Evolutionary conservation across 2,113 vertebrate genomes (phyloP).

Genomic region (Solea solea): DNA sequence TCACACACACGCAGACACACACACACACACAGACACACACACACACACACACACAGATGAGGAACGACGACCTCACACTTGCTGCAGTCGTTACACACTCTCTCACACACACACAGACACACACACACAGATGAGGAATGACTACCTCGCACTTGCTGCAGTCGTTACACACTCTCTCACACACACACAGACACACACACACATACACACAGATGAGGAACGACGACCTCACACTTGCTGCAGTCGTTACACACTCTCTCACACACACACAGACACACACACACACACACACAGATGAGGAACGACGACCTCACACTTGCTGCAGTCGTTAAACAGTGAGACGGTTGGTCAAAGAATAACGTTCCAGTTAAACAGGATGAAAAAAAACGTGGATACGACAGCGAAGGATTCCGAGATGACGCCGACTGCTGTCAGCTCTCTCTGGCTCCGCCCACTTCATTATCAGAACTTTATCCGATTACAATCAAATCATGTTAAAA

Average conservation of each 20-base stretch:
- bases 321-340: slow-evolving; percentile 41
- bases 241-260: neutral
- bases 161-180: too few relatives aligned
- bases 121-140: neutral
- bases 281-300: neutral
- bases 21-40: slow-evolving; percentile 33
- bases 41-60: slow-evolving; percentile 35
- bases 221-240: slow-evolving; percentile 26
- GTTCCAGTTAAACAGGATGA: slow-evolving; percentile 9
- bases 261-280: slow-evolving; percentile 1
- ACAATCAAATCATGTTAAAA: slow-evolving; percentile 9
- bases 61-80: slow-evolving; percentile 61
- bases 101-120: slow-evolving; percentile 48
- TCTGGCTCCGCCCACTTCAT: slow-evolving; percentile 31
- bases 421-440: slow-evolving; percentile 25
- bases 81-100: too few relatives aligned
- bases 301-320: slow-evolving; percentile 13
- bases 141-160: too few relatives aligned
- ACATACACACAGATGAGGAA: too few relatives aligned
- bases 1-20: slow-evolving; percentile 14
- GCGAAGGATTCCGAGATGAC: slow-evolving; percentile 20
- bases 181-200: slow-evolving; percentile 3
- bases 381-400: slow-evolving; percentile 35
- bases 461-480: neutral
- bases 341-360: slow-evolving; percentile 41